These are phyloP conservation scores for Dicerorhinus sumatrensis DNA, from an alignment of 2,113 vertebrate genomes.

Conservation along the genomic window DNA sequence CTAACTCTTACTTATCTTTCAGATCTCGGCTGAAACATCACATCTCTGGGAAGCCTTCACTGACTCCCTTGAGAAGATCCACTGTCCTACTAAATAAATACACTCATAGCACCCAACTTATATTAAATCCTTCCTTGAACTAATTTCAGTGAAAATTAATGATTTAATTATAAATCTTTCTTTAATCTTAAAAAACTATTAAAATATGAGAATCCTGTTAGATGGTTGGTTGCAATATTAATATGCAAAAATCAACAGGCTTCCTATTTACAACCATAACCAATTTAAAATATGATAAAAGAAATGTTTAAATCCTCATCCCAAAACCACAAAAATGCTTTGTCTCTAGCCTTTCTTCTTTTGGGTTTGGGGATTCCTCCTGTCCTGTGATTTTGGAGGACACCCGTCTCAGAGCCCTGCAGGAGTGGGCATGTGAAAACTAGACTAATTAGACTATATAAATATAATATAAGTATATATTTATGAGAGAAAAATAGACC, in stretches of 20 bases:
- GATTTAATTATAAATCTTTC: constrained; percentile 12
- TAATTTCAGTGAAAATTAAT: not conserved
- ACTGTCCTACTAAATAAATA: not conserved
- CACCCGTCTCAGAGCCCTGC: not conserved
- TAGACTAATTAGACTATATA: not conserved
- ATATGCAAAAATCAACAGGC: not conserved
- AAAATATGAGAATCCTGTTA: constrained; percentile 3
- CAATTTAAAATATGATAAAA: not conserved
- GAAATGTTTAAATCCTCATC: not conserved
- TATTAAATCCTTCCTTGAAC: not conserved
- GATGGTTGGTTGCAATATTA: not conserved
- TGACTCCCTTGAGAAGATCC: not conserved
- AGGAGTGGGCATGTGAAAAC: not conserved
- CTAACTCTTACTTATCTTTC: not conserved
- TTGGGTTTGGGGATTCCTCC: not conserved
- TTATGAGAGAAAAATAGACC: not conserved
- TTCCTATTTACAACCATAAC: not conserved
- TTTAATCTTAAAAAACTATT: constrained; percentile 8
- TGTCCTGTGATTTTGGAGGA: not conserved
- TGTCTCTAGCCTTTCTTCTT: not conserved
- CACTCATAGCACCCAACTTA: not conserved
- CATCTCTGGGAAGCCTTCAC: not conserved
- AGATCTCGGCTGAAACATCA: not conserved
- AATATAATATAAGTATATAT: no score
- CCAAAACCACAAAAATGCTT: not conserved